phyloP scores from a whole-genome alignment of 2,888 invertebrate species.

The Cheilosia vernalis region DNA sequence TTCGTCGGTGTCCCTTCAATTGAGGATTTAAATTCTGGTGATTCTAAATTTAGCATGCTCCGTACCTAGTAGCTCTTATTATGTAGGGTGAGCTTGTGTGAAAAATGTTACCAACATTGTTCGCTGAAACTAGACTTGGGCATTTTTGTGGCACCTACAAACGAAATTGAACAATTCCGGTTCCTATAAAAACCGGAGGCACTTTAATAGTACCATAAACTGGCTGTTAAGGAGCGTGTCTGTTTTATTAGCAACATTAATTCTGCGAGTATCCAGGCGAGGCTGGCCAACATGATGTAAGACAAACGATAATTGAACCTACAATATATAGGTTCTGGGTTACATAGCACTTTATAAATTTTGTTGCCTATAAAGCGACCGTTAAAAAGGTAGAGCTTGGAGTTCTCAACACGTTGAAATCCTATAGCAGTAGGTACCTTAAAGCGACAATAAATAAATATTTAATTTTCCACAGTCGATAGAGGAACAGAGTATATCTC shows the following conservation, averaged over 20 bases:
- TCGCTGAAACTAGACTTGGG: background rate
- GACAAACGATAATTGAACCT: background rate
- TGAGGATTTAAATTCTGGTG: no score
- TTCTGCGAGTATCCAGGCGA: conserved; percentile 2
- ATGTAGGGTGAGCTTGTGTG: background rate
- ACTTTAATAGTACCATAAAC: conserved; percentile 39
- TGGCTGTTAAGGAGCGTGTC: conserved; percentile 14
- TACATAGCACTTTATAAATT: background rate
- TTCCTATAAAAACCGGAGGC: conserved; percentile 16
- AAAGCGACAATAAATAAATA: no score
- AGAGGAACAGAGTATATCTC: no score
- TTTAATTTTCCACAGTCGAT: no score
- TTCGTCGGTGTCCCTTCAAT: no score
- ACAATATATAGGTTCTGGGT: background rate
- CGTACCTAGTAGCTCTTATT: no score
- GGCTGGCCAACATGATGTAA: conserved; percentile 15
- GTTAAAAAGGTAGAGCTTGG: no score
- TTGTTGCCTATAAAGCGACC: no score
- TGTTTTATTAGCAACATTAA: conserved; percentile 39
- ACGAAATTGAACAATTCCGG: conserved; percentile 54
- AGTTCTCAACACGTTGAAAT: no score
- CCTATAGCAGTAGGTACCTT: no score
- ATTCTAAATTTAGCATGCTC: no score
- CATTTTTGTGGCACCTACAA: conserved; percentile 26
- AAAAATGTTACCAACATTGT: background rate